Evolutionary conservation across 2,797 vertebrate genomes (phyloP), one percentile per base, ranked within the genome.

Genomic region (Sebastes dallii): DNA sequence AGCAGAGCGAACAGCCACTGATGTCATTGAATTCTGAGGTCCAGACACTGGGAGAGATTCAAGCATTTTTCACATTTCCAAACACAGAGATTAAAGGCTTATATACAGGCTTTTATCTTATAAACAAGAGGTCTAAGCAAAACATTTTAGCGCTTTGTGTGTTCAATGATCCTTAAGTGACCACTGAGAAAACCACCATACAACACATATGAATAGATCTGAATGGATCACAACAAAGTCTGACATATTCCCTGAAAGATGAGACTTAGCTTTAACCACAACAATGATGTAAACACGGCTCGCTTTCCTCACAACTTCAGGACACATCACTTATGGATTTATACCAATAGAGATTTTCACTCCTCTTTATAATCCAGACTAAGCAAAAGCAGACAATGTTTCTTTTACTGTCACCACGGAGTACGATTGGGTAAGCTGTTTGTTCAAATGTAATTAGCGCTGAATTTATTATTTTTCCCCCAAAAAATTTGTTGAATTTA

Each of bases 61-160:
- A 85, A 85, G 78, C 81, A 86, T 89, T 85, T 92, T 93, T 90
- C 72, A 78, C 85, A 90, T 92, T 91, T 94, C 86, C 75, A 93
- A 92, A 93, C 88, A 91, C 83, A 66, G 79, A 94, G 91, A 94
- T 94, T 89, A 95, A 93, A 95, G 85, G 82, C 87, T 91, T 86
- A 83, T 66, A 79, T 76, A 72, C 82, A 72, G 70, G 66, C 86
- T 94, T 95, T 94, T 84, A 91, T 93, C 87, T 87, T 77, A 78
- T 87, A 92, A 93, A 94, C 90, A 93, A 93, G 73, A 91, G 80
- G 75, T 88, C 83, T 74, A 79, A 83, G 89, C 83, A 82, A 89
- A 89, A 91, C 88, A 89, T 92, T 88, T 91, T 77, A 85, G 82
- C 46, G 83, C 77, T 91, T 89, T 88, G 83, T 88, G 86, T 84